Conservation (phyloP, 30 jellyfish, hydroid and myxozoan species). For the Nemopilema nomurai region DNA sequence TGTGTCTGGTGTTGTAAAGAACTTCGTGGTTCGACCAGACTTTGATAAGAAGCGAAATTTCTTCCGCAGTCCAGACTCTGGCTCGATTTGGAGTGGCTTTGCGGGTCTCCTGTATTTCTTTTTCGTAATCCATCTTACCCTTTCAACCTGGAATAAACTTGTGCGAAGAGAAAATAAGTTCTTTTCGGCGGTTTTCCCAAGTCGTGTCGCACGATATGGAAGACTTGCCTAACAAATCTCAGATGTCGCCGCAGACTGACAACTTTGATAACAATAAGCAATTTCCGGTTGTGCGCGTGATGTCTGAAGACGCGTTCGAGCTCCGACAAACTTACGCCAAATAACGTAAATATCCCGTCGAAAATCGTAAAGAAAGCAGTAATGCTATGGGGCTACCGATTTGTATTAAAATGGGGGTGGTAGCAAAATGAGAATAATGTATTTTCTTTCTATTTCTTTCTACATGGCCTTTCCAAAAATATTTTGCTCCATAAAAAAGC, state of each 20-base stretch:
- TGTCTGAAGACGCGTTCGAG: not conserved
- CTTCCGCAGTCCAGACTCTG: constrained; percentile 67
- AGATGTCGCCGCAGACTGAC: constrained; percentile 69
- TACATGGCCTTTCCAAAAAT: too few relatives aligned
- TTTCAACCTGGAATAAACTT: too few relatives aligned
- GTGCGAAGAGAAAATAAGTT: not conserved
- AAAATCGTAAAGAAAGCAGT: too few relatives aligned
- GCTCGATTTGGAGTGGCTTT: constrained; percentile 56
- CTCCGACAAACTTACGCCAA: not conserved
- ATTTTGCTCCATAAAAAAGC: too few relatives aligned
- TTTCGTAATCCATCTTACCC: constrained; percentile 23
- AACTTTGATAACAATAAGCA: constrained; percentile 33
- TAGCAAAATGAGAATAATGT: too few relatives aligned
- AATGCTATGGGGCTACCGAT: too few relatives aligned
- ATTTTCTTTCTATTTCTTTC: too few relatives aligned
- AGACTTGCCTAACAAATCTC: constrained; percentile 49
- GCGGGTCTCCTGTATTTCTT: constrained; percentile 21
- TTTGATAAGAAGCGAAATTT: constrained; percentile 54
- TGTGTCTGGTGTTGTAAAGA: constrained; percentile 72
- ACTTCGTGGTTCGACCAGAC: constrained; percentile 71
- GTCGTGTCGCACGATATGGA: constrained; percentile 67
- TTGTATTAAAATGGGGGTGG: too few relatives aligned
- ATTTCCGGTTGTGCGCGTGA: constrained; percentile 18
- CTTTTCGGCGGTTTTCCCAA: not conserved
- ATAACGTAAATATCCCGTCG: too few relatives aligned